Conservation (phyloP, 2,888 invertebrate genomes). For the Keiferia lycopersicella region DNA sequence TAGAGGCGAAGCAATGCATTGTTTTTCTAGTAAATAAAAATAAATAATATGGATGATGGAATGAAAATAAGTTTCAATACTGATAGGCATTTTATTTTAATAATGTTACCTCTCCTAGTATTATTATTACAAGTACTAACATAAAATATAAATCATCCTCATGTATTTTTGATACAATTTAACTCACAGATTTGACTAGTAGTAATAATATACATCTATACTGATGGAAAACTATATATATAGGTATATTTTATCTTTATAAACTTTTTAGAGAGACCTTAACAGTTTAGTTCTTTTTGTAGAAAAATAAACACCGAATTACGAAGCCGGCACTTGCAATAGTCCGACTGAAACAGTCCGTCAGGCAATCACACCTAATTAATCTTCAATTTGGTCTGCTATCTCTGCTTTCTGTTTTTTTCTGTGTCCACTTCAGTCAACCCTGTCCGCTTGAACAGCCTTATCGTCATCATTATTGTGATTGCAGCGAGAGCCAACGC, state of each 20-base stretch:
- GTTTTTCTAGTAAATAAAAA: constrained; percentile 3
- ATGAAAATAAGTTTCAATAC: constrained; percentile 45
- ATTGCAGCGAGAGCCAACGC: constrained; percentile 56
- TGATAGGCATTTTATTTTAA: constrained; percentile 38
- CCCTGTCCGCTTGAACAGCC: constrained; percentile 54
- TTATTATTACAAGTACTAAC: neutral
- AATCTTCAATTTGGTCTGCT: constrained; percentile 41
- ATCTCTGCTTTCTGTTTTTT: constrained; percentile 62
- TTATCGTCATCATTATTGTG: constrained; percentile 64
- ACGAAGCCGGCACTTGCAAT: constrained; percentile 16
- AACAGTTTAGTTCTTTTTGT: constrained; percentile 28
- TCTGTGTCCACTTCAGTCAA: constrained; percentile 51
- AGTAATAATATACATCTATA: constrained; percentile 34
- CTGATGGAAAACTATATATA: constrained; percentile 40
- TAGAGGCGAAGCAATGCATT: neutral
- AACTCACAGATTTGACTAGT: constrained; percentile 41
- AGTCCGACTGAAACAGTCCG: constrained; percentile 20
- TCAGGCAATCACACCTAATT: constrained; percentile 31
- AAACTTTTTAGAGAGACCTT: constrained; percentile 40
- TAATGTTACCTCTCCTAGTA: neutral
- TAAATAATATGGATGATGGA: neutral
- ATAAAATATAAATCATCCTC: constrained; percentile 37
- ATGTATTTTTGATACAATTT: constrained; percentile 37
- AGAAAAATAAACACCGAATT: constrained; percentile 31
- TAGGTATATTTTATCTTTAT: constrained; percentile 28